Evolutionary conservation across 1,140 invertebrate genomes (phyloP), one percentile per base, ranked within the genome.

Genomic region (Riptortus pedestris): DNA sequence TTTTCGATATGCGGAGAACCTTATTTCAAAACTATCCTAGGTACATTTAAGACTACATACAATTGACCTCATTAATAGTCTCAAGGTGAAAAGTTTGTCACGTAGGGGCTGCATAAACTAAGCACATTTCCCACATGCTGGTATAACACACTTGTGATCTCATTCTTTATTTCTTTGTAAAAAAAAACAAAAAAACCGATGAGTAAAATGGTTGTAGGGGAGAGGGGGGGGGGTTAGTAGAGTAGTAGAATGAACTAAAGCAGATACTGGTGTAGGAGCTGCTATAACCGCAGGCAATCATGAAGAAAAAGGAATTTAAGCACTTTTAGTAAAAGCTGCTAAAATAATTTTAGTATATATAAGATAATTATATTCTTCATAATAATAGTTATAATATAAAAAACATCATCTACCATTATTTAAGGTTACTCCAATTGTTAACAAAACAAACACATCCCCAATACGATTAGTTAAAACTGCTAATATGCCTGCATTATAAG

Each of bases 391-490:
- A 38, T 38, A 38, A 38, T 14, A 38, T 7, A 38, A 7, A 38
- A 38, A 38, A 38, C 14, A 38, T 7, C 31, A 38, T 38, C 31
- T 38, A 38, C 31, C 31, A 5, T 7, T 7, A 38, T 38, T 38
- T 38, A 38, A 38, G 5, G 14, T 38, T 7, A 7, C 14, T 7
- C 31, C 31, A 38, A 38, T 38, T 38, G 5, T 14, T 38, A 38
- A 69, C 83, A 75, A 24, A 27, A 59, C 26, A 52, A 74, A 72
- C 5, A 81, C 74, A 79, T 83, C 80, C 0, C 81, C 81, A 70
- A 83, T 70, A 60, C 81, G 81, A 79, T 84, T 85, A 33, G 75
- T 77, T 72, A 84, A 72, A 69, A 78, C 74, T 12, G 81, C 84
- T 69, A 85, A 73, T 75, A 84, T 82, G 0, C 80, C 81, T 14